Conservation (phyloP, 2,797 vertebrate species). For the Lutjanus campechanus region DNA sequence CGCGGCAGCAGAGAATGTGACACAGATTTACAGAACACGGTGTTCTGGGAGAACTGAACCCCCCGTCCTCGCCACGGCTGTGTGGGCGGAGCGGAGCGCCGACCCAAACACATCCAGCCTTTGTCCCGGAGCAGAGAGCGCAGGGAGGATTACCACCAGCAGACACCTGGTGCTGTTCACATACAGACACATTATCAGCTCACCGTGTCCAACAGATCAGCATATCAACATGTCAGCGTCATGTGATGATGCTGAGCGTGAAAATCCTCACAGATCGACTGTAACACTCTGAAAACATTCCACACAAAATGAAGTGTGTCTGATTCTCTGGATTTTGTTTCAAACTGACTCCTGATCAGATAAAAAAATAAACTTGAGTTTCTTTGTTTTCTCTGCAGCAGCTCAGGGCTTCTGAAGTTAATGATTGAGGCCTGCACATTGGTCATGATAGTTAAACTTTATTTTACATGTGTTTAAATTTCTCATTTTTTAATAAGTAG, state of each 20-base stretch:
- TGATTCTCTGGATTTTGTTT: neutral
- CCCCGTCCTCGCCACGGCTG: conserved; percentile 33
- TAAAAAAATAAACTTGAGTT: neutral
- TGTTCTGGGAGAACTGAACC: conserved; percentile 60
- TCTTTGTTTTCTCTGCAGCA: no score
- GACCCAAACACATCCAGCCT: conserved; percentile 58
- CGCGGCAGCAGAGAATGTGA: conserved; percentile 70
- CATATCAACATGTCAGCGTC: no score
- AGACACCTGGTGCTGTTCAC: conserved; percentile 49
- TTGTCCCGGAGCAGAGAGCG: conserved; percentile 53
- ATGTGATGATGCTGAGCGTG: neutral
- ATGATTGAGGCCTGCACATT: no score
- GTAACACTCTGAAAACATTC: no score
- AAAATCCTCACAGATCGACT: neutral
- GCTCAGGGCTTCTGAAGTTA: no score
- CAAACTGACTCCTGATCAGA: neutral
- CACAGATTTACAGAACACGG: conserved; percentile 73
- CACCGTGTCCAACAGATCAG: neutral
- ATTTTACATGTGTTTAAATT: no score
- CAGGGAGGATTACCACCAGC: conserved; percentile 31
- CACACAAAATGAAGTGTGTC: no score
- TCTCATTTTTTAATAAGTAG: no score
- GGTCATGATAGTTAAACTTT: no score
- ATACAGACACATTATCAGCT: neutral
- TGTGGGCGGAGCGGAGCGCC: conserved; percentile 29